Evolutionary conservation across 2,888 invertebrate species (phyloP), one percentile per base, ranked within the genome.

Genomic region (Clepsis dumicolana): DNA sequence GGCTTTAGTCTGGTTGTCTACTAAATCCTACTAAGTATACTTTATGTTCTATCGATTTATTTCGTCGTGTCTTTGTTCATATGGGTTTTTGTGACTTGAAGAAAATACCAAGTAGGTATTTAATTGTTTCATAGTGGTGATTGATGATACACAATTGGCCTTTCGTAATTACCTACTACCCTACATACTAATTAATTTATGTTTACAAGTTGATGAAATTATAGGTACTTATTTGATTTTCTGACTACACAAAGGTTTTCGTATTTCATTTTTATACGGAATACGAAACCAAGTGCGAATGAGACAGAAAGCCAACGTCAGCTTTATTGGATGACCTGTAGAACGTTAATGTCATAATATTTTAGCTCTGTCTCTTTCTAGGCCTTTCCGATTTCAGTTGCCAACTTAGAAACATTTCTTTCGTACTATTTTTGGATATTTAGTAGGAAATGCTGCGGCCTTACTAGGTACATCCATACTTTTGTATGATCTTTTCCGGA

Each of bases 331-430:
- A 29, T 64, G 68, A 68, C 68, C 68, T 68, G 68, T 68, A 68
- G 68, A 67, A 67, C 38, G 59, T 64, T 59, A 64, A 64, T 44
- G 52, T 68, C 64, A 68, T 68, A 68, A 68, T 68, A 68, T 68
- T 68, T 68, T 63, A 63, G 63, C 63, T 64, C 59, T 54, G 18
- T 64, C 69, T 54, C 64, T 59, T 54, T 69, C 69, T 59, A 41
- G 18, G 5, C 16, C 7, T 64, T n/a, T 54, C 27, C 14, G 18
- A 52, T 32, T 68, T 52, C 63, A 59, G 68, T 68, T 68, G 64
- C 68, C 64, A 64, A 24, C 32, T 32, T 16, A n/a, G 12, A 24
- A 50, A 29, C 35, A 32, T 44, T 10, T 29, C 16, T 67, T 64
- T 44, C 27, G 14, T 59, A 68, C 59, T 18, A 64, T 56, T 63